phyloP scores from a whole-genome alignment of 2,888 invertebrate genomes.

The Listrodromus nycthemerus region DNA sequence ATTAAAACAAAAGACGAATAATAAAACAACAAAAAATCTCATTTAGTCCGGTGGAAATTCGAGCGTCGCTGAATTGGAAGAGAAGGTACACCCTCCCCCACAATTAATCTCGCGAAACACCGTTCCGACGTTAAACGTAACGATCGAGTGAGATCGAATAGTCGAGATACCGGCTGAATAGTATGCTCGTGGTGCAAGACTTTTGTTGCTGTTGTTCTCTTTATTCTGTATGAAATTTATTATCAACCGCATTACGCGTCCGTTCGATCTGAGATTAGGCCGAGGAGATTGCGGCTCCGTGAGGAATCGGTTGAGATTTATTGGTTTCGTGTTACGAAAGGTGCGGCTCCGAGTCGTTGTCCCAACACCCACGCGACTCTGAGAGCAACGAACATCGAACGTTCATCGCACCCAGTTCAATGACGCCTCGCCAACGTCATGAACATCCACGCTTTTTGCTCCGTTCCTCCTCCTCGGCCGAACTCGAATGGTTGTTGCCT shows the following conservation, averaged over 20 bases:
- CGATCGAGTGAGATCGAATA: constrained; percentile 11
- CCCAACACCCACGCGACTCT: constrained; percentile 50
- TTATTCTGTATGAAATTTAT: background rate
- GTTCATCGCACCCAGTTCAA: constrained; percentile 42
- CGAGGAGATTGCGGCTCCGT: constrained; percentile 29
- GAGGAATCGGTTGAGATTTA: constrained; percentile 55
- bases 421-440: background rate
- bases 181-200: constrained; percentile 4
- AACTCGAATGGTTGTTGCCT: background rate
- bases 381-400: constrained; percentile 39
- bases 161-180: background rate
- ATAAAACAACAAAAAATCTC: background rate
- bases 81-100: background rate
- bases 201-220: background rate
- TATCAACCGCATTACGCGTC: constrained; percentile 36
- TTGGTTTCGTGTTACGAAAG: constrained; percentile 58
- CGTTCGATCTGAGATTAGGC: constrained; percentile 24
- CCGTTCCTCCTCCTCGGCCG: background rate
- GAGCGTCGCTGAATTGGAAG: background rate
- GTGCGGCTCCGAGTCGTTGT: constrained; percentile 54
- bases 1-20: background rate
- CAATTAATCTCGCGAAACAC: constrained; percentile 7
- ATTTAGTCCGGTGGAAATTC: background rate
- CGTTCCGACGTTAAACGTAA: background rate
- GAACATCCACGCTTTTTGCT: background rate